These are phyloP conservation scores for Chelonoidis abingdonii DNA, from an alignment of 2,113 vertebrate genomes.

Conservation along the genomic window DNA sequence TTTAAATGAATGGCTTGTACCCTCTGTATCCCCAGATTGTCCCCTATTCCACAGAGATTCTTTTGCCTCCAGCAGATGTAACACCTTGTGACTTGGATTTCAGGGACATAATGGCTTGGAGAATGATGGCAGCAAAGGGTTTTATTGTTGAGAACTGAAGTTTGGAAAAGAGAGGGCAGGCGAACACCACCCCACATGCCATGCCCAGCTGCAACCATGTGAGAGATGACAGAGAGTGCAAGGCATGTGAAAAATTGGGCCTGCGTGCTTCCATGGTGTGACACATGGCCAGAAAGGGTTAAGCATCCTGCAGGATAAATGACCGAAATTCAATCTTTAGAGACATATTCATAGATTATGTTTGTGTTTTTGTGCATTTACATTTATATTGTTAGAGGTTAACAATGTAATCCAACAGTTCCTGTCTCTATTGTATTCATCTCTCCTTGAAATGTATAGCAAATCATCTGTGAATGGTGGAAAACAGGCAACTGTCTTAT, in stretches of 20 bases:
- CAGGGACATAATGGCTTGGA: conserved; percentile 38
- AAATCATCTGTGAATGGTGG: too few relatives aligned
- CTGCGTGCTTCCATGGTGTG: neutral
- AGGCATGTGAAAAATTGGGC: neutral
- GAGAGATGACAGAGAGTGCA: neutral
- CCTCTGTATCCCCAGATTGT: neutral
- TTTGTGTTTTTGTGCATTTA: too few relatives aligned
- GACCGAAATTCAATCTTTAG: too few relatives aligned
- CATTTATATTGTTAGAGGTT: too few relatives aligned
- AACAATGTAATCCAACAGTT: too few relatives aligned
- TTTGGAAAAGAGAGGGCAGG: conserved; percentile 60
- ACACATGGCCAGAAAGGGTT: too few relatives aligned
- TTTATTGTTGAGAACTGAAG: conserved; percentile 60
- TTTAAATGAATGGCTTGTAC: neutral
- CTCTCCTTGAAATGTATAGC: too few relatives aligned
- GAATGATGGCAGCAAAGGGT: conserved; percentile 55
- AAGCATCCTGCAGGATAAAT: too few relatives aligned
- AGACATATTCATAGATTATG: too few relatives aligned
- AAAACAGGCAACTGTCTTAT: too few relatives aligned
- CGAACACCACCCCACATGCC: neutral
- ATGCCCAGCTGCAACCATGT: neutral
- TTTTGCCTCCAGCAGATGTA: too few relatives aligned
- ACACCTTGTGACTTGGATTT: neutral
- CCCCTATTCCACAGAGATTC: neutral
- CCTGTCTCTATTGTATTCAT: too few relatives aligned